phyloP scores from a whole-genome alignment of 1,140 invertebrate species.

The Pogonomyrmex californicus region DNA sequence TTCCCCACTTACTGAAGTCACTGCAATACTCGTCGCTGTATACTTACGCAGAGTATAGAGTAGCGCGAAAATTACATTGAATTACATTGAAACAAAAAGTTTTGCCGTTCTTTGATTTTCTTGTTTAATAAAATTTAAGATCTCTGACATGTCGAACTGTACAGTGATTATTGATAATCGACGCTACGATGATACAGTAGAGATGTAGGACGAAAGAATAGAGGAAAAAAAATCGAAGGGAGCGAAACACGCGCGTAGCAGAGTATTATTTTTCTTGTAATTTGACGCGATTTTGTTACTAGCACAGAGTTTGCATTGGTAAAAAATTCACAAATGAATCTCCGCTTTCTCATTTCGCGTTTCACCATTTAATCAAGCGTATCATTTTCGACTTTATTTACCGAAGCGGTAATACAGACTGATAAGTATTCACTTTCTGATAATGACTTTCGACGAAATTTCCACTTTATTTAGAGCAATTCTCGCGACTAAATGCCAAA shows the following conservation, averaged over 20 bases:
- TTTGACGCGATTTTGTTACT: constrained; percentile 6
- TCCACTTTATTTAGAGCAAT: constrained; percentile 45
- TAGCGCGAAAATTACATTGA: not conserved
- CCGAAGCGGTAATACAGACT: constrained; percentile 29
- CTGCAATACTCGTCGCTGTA: not conserved
- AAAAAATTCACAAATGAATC: constrained; percentile 42
- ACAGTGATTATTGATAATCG: not conserved
- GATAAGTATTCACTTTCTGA: constrained; percentile 49
- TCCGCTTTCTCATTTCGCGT: constrained; percentile 27
- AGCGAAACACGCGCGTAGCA: not conserved
- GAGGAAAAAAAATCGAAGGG: not conserved
- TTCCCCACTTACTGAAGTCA: constrained; percentile 38
- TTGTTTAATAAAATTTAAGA: not conserved
- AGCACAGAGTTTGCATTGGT: not conserved
- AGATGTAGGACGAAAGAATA: not conserved
- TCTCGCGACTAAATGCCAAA: constrained; percentile 28
- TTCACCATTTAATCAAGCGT: constrained; percentile 2
- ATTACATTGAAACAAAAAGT: not conserved
- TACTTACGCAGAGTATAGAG: not conserved
- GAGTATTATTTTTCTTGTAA: constrained; percentile 16
- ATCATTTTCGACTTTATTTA: constrained; percentile 47
- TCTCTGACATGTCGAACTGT: not conserved
- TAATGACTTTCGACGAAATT: constrained; percentile 53
- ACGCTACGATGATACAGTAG: not conserved
- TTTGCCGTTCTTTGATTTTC: not conserved